Evolutionary conservation across 2,888 invertebrate species (phyloP).

Genomic region (Epinotia nisella): DNA sequence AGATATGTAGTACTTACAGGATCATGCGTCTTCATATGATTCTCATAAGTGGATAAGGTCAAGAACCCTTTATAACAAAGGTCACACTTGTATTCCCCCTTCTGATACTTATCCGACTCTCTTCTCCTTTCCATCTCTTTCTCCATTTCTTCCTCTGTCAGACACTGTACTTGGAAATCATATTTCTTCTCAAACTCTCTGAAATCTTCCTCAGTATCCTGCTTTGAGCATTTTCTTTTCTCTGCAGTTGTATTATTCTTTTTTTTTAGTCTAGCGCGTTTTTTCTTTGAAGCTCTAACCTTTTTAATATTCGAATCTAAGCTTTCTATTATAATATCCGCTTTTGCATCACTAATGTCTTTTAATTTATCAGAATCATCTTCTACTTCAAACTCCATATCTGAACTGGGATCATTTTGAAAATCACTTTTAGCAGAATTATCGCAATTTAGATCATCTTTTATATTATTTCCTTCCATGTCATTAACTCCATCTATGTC

Average conservation of each 20-base stretch:
- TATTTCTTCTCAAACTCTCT: conserved; percentile 35
- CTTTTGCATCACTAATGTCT: background rate
- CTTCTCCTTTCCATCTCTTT: conserved; percentile 23
- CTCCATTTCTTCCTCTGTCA: conserved; percentile 24
- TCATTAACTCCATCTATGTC: background rate
- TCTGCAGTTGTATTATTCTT: background rate
- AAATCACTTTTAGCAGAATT: background rate
- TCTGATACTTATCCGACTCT: conserved; percentile 26
- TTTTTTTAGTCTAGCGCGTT: background rate
- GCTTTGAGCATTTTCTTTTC: background rate
- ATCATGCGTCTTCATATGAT: conserved; percentile 71
- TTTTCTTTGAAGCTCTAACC: background rate
- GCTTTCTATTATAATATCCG: background rate
- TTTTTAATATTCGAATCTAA: background rate
- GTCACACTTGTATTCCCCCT: conserved; percentile 28
- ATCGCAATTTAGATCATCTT: background rate
- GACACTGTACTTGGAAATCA: conserved; percentile 24
- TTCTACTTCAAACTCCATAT: background rate
- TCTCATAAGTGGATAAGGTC: conserved; percentile 45
- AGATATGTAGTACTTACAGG: conserved; percentile 53
- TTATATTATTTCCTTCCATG: background rate
- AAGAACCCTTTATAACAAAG: conserved; percentile 28
- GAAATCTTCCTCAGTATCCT: conserved; percentile 17
- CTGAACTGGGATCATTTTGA: background rate
- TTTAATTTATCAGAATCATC: background rate